These are phyloP conservation scores for Calliphora vicina DNA, from an alignment of 1,140 invertebrate genomes.

Conservation along the genomic window DNA sequence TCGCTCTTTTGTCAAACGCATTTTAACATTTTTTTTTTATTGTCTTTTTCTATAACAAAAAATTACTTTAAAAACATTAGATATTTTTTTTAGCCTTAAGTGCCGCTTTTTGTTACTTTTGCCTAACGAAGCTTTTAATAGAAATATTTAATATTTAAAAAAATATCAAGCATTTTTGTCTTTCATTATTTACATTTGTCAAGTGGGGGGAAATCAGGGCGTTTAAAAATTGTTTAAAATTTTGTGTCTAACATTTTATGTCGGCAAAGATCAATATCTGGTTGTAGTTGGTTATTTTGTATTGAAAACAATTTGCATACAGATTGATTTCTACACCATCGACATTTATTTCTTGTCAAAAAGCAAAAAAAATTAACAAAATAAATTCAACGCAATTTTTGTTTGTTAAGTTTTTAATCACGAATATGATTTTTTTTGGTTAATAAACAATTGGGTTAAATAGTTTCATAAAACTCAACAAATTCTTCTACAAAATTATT, in stretches of 20 bases:
- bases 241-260: constrained; percentile 17
- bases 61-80: neutral
- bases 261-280: constrained; percentile 27
- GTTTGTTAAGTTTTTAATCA: constrained; percentile 19
- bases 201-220: constrained; percentile 23
- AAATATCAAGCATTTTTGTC: neutral
- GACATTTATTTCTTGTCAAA: neutral
- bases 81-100: constrained; percentile 28
- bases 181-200: neutral
- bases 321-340: constrained; percentile 18
- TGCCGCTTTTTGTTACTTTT: constrained; percentile 2
- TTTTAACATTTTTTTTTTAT: constrained; percentile 7
- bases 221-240: neutral
- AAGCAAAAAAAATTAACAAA: neutral
- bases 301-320: constrained; percentile 18
- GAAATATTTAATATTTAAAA: constrained; percentile 23
- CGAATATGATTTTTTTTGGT: neutral
- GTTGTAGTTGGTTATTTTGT: constrained; percentile 22
- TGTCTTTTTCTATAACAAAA: neutral
- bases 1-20: constrained; percentile 28
- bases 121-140: neutral
- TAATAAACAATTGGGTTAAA: no score
- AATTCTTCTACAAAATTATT: no score
- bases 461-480: no score
- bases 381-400: neutral